phyloP scores from a whole-genome alignment of 1,140 invertebrate species.

The Muscidifurax raptorellus region DNA sequence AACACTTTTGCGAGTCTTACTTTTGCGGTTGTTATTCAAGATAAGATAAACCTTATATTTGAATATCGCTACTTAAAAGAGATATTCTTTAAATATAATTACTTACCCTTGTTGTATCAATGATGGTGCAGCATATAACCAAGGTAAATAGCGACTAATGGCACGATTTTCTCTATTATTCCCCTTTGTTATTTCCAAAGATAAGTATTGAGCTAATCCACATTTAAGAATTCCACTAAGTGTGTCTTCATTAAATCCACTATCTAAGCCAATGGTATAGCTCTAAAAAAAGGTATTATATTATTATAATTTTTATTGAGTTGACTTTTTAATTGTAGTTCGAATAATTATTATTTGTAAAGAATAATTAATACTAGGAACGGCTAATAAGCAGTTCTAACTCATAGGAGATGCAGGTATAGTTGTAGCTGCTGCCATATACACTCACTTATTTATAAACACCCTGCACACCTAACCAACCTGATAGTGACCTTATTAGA shows the following conservation, averaged over 20 bases:
- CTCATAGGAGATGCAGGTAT: too few species aligned
- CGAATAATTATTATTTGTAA: too few species aligned
- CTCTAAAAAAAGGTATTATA: constrained; percentile 77
- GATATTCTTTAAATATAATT: background rate
- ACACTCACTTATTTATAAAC: too few species aligned
- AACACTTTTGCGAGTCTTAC: too few species aligned
- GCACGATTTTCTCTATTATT: constrained; percentile 91
- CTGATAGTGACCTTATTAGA: too few species aligned
- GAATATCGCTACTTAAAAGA: background rate
- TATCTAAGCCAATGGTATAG: constrained; percentile 85
- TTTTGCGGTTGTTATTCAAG: too few species aligned
- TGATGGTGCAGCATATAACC: constrained; percentile 92
- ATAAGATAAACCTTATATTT: too few species aligned
- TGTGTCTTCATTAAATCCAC: constrained; percentile 95
- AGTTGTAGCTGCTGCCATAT: too few species aligned
- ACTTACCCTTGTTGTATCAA: constrained; percentile 89
- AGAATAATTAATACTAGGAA: too few species aligned
- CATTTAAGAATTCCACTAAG: constrained; percentile 96
- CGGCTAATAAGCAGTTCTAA: too few species aligned
- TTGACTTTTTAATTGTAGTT: too few species aligned
- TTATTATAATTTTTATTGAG: background rate
- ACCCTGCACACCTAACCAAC: too few species aligned
- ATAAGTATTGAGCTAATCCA: constrained; percentile 95
- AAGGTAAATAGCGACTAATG: constrained; percentile 90
- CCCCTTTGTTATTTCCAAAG: constrained; percentile 92